These are phyloP conservation scores for Cantharis rufa DNA, from an alignment of 2,888 invertebrate genomes.

Conservation along the genomic window DNA sequence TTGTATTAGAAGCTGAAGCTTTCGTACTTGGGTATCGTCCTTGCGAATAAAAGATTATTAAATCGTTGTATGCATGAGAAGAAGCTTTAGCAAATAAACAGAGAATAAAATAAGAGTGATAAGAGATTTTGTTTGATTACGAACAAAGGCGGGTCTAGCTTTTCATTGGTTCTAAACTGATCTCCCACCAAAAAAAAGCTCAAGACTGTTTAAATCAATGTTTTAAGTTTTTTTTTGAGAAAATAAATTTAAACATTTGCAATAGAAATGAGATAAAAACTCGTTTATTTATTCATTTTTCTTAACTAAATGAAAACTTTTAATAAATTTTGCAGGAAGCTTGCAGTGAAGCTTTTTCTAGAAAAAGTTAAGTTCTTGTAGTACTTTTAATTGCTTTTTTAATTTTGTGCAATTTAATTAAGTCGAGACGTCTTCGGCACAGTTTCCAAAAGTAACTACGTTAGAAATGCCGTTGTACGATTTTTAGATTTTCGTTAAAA, in stretches of 20 bases:
- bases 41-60: slow-evolving; percentile 10
- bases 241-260: background rate
- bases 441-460: background rate
- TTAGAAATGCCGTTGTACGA: background rate
- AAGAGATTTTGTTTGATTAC: slow-evolving; percentile 30
- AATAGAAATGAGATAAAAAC: background rate
- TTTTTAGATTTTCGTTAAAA: background rate
- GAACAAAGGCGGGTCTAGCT: slow-evolving; percentile 33
- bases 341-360: background rate
- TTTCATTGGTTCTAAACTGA: slow-evolving; percentile 34
- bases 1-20: background rate
- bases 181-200: slow-evolving; percentile 26
- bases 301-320: background rate
- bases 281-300: background rate
- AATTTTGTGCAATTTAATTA: background rate
- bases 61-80: slow-evolving; percentile 17
- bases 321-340: background rate
- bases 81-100: slow-evolving; percentile 26
- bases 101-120: slow-evolving; percentile 28
- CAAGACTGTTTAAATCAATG: slow-evolving; percentile 36
- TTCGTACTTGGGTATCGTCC: background rate
- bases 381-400: background rate
- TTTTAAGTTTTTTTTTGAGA: slow-evolving; percentile 21
- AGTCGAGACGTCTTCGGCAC: background rate
- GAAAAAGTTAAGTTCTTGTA: background rate